Base-by-base conservation (phyloP, 2,888 invertebrate genomes). In the Phyllotreta striolata region DNA sequence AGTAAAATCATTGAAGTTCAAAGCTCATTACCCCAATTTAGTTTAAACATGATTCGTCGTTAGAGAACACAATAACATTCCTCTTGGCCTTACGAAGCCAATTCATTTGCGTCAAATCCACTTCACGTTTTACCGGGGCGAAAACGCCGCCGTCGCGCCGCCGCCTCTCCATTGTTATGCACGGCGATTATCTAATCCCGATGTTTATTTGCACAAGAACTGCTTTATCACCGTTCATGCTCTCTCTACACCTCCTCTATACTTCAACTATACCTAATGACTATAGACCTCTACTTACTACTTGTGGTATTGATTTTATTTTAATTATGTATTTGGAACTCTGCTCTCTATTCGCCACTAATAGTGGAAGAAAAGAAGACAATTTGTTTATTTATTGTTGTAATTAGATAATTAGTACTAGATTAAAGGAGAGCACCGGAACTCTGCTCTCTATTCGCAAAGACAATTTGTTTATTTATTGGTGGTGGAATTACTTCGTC, bases 21-120 rank as follows among this genome's bases (percentile, higher is more conserved):
- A 71, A 74, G 77, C 78, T 79, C 79, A 79, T 79, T 79, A 79
- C 76, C 79, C 76, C 76, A 79, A 79, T 79, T 79, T 78, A 77
- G 77, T 76, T 79, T 76, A 79, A 79, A 77, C 79, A 79, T 79
- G 79, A 79, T 77, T 79, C 77, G 73, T 78, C 78, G 78, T 79
- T 79, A 78, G 77, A 70, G 77, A 73, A 77, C 75, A 75, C 74
- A 73, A 71, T 71, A 73, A 73, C 72, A 75, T 73, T 70, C 72
- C 77, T 73, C 76, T 78, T 73, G 69, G 75, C 76, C 76, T 79
- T 79, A 79, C 79, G 79, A 79, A 79, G 79, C 77, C 76, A 79
- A 79, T 79, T 76, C 77, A 76, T 77, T 76, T 73, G 75, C 72
- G 74, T 73, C 64, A 56, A 63, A 66, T 60, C 64, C 64, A 64